These are phyloP conservation scores for Conistra vaccinii DNA, from an alignment of 2,888 invertebrate genomes.

Conservation along the genomic window DNA sequence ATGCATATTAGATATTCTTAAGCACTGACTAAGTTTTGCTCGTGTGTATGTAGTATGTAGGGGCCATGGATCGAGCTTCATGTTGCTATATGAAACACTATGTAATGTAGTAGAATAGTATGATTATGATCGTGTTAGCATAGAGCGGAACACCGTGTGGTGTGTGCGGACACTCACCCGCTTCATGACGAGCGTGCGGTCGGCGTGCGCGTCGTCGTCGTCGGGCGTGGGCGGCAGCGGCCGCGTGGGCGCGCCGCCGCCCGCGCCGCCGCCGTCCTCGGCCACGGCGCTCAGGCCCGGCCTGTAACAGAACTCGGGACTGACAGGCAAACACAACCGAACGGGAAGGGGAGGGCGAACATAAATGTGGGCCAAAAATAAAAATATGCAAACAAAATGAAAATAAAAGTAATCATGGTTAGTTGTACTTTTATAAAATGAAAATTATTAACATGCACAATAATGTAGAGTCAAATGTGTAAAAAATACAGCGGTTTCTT, in stretches of 20 bases:
- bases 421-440: slow-evolving; percentile 33
- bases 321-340: slow-evolving; percentile 87
- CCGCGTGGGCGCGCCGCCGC: slow-evolving; percentile 96
- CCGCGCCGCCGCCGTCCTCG: slow-evolving; percentile 76
- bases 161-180: slow-evolving; percentile 92
- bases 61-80: slow-evolving; percentile 42
- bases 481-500: not conserved
- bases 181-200: slow-evolving; percentile 97
- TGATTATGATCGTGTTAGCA: slow-evolving; percentile 61
- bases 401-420: slow-evolving; percentile 53
- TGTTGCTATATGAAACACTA: slow-evolving; percentile 29
- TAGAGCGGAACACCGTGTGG: slow-evolving; percentile 35
- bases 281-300: slow-evolving; percentile 91
- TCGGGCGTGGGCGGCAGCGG: slow-evolving; percentile 98
- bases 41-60: slow-evolving; percentile 28
- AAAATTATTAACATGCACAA: not conserved
- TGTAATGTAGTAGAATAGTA: slow-evolving; percentile 33
- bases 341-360: slow-evolving; percentile 69
- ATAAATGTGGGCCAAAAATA: slow-evolving; percentile 66
- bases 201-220: slow-evolving; percentile 95
- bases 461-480: not conserved
- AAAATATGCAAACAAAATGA: slow-evolving; percentile 69
- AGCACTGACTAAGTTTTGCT: slow-evolving; percentile 45
- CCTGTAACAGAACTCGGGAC: slow-evolving; percentile 96
- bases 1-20: slow-evolving; percentile 50